phyloP scores from a whole-genome alignment of 2,888 invertebrate genomes.

The Globia sparganii region DNA sequence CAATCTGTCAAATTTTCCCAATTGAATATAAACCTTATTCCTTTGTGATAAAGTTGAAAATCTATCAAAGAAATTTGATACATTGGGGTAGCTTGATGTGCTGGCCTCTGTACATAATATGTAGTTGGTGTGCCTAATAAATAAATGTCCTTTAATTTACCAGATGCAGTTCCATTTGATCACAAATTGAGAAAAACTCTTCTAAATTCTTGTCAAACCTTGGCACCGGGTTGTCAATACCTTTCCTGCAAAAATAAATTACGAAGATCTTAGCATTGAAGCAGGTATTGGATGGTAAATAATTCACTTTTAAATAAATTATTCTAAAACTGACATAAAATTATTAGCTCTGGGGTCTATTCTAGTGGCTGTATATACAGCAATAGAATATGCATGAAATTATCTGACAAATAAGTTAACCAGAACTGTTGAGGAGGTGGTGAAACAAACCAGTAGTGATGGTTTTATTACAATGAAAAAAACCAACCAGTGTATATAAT shows the following conservation, averaged over 20 bases:
- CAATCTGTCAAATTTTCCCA: too few relatives aligned
- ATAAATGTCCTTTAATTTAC: conserved; percentile 84
- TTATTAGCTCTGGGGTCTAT: not conserved
- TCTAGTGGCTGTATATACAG: not conserved
- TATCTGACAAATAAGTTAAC: not conserved
- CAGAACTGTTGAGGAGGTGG: not conserved
- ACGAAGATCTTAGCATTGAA: not conserved
- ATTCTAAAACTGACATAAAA: not conserved
- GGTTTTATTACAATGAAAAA: not conserved
- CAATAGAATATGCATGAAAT: not conserved
- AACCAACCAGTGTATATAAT: not conserved
- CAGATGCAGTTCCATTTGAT: conserved; percentile 98
- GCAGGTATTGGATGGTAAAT: not conserved
- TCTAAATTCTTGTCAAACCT: conserved; percentile 97
- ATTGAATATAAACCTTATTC: too few relatives aligned
- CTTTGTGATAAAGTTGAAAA: too few relatives aligned
- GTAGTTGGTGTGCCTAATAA: too few relatives aligned
- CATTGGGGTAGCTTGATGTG: too few relatives aligned
- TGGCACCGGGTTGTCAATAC: conserved; percentile 93
- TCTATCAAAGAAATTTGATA: too few relatives aligned
- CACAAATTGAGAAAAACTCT: conserved; percentile 98
- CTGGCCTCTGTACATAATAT: too few relatives aligned
- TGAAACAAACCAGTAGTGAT: not conserved
- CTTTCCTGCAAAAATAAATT: conserved; percentile 91
- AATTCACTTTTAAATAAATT: not conserved